Base-by-base conservation (phyloP, 2,888 invertebrate genomes). In the Diarsia brunnea region DNA sequence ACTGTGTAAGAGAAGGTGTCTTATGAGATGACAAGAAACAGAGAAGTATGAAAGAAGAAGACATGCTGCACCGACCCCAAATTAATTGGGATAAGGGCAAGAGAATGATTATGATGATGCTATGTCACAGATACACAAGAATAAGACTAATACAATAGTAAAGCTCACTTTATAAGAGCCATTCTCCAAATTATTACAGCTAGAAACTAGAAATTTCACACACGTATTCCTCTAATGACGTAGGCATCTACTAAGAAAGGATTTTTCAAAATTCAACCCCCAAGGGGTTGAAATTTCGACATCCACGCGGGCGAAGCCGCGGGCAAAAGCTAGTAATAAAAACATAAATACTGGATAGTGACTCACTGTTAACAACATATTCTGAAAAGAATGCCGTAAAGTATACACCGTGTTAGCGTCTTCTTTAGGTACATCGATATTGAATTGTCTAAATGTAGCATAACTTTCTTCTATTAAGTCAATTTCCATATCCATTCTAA, bases 401-500 rank as follows among this genome's bases (percentile, higher is more conserved):
- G 98, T 97, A 86, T 98, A 98, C 1, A 98, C 98, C 91, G 97
- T 97, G 74, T 98, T 98, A 24, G 97, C 97, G 89, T 99, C 98
- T 81, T 98, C 98, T 91, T 97, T 97, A 0, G 98, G 97, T 58
- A 98, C 97, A 78, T 97, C 97, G 75, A 98, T 97, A 73, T 97
- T 95, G 89, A 97, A 98, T 84, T 97, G 97, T 24, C 95, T 92
- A 91, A 98, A 97, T 31, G 98, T 97, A 0, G 96, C 96, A 91
- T 98, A 99, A 0, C 98, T 98, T 91, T 98, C 98, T 94, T 98
- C 98, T 89, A 99, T 98, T 8, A 98, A 95, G 83, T 97, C 97
- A 60, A 98, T 91, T 84, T 97, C 97, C 97, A 98, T 97, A 85
- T 99, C 98, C 97, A 98, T 98, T 84, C 97, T 96, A 81, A 31